Base-by-base conservation (phyloP, 1,140 invertebrate genomes). In the Zophobas atratus region DNA sequence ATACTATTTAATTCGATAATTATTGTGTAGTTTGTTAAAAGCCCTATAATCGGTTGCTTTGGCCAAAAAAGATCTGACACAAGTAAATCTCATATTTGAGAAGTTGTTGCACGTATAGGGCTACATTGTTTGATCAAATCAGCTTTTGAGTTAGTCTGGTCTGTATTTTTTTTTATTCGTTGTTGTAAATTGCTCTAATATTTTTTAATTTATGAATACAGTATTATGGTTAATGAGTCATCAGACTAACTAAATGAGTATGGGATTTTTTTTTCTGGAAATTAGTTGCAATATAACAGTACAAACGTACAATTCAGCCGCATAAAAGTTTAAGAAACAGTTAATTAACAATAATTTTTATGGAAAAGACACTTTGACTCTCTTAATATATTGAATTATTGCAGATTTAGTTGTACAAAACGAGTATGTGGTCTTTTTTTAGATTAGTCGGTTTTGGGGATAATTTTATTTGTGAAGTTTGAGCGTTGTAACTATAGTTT, bases 141-240 rank as follows among this genome's bases (percentile, higher is more conserved):
- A 57, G 5, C 5, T 67, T 67, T 6, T 57, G 2, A 53, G 34
- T 67, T 67, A 33, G 60, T 67, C 56, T 67, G 38, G n/a, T 51
- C 49, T 51, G 49, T 67, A 67, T 67, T 67, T 67, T 67, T 67
- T 43, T 67, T 67, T 67, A 67, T 67, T 67, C 20, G 20, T 51
- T 51, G 49, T 20, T 20, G 20, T 20, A 20, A 20, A 20, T 20
- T 20, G 20, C 20, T 20, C 20, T 20, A 20, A 20, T 20, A 20
- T 20, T 20, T 20, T 20, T 20, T 20, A 20, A 20, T 20, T 20
- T 20, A 20, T 20, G 20, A 20, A 20, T 20, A 20, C 60, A 67
- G 60, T 67, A 67, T 67, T 67, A 67, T 67, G n/a, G 60, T 43
- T 36, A n/a, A 53, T 53, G 3, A 46, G 49, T 32, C 20, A 8